Base-by-base conservation (phyloP, 2,113 vertebrate genomes). In the Oplegnathus fasciatus region DNA sequence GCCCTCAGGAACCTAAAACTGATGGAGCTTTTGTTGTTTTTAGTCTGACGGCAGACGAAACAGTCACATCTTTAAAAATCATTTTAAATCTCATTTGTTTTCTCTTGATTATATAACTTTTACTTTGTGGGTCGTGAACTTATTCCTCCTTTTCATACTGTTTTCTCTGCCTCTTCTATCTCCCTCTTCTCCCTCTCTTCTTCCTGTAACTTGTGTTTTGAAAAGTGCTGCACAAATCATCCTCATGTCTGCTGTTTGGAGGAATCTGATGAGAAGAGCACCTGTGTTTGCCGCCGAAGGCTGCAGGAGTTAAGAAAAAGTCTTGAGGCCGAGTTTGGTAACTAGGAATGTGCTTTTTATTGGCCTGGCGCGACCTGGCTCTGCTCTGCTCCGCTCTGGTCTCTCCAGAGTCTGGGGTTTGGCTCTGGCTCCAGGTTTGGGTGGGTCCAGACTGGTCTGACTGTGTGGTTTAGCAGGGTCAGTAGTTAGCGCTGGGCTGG, bases 371-470 rank as follows among this genome's bases (percentile, higher is more conserved):
- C 6, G 3, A 70, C 55, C 86, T 70, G 71, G 74, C 82, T 78
- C 50, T 30, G 71, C 80, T 74, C 48, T 32, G 70, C 75, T 80
- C 61, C 54, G 66, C n/a, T 70, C 37, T 26, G 83, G 55, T 77
- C 73, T 57, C 70, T 83, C 80, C 88, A 90, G 62, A 85, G 57
- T 62, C 50, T 72, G 57, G 75, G 87, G 77, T 90, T 90, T 88
- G 90, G 89, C 88, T 84, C 74, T 4, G 70, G 78, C 30, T 86
- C 57, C 82, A 48, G 87, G 86, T 87, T 52, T 93, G 93, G 93
- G 93, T 87, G 90, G 88, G 46, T 90, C 90, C 87, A 75, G 67
- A 60, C 87, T 68, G 78, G 84, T 80, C 72, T 44, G 75, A 20
- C 74, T 76, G 48, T 83, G 91, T 75, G 88, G 92, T 88, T 88